These are phyloP conservation scores for Syngnathoides biaculeatus DNA, from an alignment of 2,113 vertebrate species.

Conservation along the genomic window DNA sequence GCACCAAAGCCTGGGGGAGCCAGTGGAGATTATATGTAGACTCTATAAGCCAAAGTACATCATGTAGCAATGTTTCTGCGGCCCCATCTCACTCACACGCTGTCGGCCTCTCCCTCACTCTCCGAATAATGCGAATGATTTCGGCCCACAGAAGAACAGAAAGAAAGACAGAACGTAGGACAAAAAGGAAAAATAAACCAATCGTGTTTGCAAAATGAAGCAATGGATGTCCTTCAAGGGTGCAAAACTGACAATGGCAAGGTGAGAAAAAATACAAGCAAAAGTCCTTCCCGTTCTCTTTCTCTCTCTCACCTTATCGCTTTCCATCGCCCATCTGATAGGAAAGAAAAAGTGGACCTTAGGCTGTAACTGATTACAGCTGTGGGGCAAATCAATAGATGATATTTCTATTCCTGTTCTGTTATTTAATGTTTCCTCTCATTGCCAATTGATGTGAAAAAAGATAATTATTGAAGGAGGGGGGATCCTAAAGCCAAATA, in stretches of 20 bases:
- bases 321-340: conserved; percentile 49
- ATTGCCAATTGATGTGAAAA: conserved; percentile 44
- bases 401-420: conserved; percentile 57
- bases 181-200: conserved; percentile 22
- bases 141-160: conserved; percentile 37
- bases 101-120: conserved; percentile 31
- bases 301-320: conserved; percentile 20
- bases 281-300: conserved; percentile 15
- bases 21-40: conserved; percentile 94
- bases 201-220: conserved; percentile 48
- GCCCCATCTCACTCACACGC: conserved; percentile 50
- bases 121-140: conserved; percentile 66
- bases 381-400: conserved; percentile 77
- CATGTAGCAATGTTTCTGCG: conserved; percentile 84
- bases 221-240: conserved; percentile 41
- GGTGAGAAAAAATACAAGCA: conserved; percentile 45
- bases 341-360: conserved; percentile 65
- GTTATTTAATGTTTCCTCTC: conserved; percentile 35
- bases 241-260: conserved; percentile 52
- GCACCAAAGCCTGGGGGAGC: conserved; percentile 87
- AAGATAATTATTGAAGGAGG: not conserved
- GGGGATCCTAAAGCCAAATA: conserved; percentile 7
- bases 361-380: conserved; percentile 76
- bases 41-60: conserved; percentile 91
- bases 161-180: conserved; percentile 13